phyloP scores from a whole-genome alignment of 2,888 invertebrate genomes.

The Standfussiana lucernea region DNA sequence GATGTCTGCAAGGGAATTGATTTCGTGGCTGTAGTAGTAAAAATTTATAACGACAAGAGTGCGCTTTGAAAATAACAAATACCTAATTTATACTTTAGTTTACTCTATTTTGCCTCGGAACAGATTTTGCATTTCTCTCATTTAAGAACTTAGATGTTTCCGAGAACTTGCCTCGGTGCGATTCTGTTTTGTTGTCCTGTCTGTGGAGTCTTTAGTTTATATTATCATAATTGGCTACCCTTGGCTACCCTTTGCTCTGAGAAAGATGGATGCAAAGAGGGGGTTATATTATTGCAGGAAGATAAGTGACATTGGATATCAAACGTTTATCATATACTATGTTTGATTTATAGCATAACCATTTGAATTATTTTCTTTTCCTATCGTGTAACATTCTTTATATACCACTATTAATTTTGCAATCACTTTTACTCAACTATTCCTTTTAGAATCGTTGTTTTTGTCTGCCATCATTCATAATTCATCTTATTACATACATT shows the following conservation, averaged over 20 bases:
- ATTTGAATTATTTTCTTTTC: not conserved
- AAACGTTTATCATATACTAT: not conserved
- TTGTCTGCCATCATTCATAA: not conserved
- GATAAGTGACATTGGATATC: not conserved
- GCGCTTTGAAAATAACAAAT: conserved; percentile 29
- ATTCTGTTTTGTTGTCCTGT: conserved; percentile 7
- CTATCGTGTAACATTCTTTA: no score
- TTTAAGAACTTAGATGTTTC: conserved; percentile 1
- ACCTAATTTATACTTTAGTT: conserved; percentile 44
- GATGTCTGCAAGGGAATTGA: conserved; percentile 75
- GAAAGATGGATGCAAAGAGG: conserved; percentile 12
- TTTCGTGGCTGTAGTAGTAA: conserved; percentile 67
- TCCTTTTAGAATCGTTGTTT: not conserved
- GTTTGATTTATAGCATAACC: not conserved
- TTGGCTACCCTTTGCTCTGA: conserved; percentile 4
- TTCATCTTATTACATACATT: not conserved
- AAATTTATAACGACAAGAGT: conserved; percentile 54
- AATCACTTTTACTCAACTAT: not conserved
- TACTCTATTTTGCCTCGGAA: conserved; percentile 5
- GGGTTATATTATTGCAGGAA: conserved; percentile 1
- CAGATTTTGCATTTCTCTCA: conserved; percentile 13
- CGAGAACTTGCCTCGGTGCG: not conserved
- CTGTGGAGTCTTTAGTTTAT: conserved; percentile 2
- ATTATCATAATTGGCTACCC: conserved; percentile 10
- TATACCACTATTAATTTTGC: not conserved